phyloP scores from a whole-genome alignment of 2,113 vertebrate species.

The Vulpes ferrilata region DNA sequence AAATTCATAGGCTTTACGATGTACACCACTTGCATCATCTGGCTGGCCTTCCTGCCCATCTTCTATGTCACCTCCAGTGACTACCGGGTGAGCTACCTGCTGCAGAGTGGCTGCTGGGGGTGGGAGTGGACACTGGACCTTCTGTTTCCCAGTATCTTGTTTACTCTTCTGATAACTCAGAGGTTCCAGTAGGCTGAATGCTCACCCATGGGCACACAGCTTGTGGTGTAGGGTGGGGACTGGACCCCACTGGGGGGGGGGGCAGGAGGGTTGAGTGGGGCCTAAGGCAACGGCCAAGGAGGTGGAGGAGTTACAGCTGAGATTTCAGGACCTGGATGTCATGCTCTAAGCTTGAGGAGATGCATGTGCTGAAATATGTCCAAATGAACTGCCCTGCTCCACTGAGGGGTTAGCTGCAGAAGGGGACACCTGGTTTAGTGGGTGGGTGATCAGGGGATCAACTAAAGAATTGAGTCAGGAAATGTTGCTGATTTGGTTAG shows the following conservation, averaged over 20 bases:
- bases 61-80: conserved; percentile 99
- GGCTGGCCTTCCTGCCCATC: conserved; percentile 99
- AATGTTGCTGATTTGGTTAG: not conserved
- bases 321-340: not conserved
- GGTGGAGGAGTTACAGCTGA: not conserved
- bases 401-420: not conserved
- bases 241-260: not conserved
- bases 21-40: conserved; percentile 99
- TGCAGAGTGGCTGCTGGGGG: not conserved
- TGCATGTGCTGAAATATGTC: not conserved
- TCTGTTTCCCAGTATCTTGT: not conserved
- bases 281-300: not conserved
- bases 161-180: not conserved
- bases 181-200: not conserved
- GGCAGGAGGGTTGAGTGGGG: not conserved
- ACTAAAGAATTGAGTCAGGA: not conserved
- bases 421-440: not conserved
- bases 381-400: not conserved
- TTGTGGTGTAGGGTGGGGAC: not conserved
- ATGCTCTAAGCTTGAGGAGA: not conserved
- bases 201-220: not conserved
- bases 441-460: not conserved
- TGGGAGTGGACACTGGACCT: not conserved
- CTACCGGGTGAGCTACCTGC: conserved; percentile 93
- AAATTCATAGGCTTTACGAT: conserved; percentile 99